These are phyloP conservation scores for Drosophila tristis DNA, from an alignment of 1,140 invertebrate species.

Conservation along the genomic window DNA sequence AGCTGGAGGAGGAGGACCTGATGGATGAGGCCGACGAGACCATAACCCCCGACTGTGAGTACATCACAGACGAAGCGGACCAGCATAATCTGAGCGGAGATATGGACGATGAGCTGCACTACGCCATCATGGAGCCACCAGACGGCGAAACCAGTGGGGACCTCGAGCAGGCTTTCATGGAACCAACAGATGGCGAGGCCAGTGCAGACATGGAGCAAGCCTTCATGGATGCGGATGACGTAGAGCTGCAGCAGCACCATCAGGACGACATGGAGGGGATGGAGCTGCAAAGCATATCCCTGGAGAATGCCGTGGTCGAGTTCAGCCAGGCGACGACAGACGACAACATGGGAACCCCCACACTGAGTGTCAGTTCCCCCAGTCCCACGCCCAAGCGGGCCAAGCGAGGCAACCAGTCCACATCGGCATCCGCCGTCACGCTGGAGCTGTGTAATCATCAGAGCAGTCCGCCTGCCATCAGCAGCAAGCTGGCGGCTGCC, in stretches of 20 bases:
- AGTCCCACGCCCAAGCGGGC: conserved; percentile 64
- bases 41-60: conserved; percentile 67
- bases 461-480: conserved; percentile 51
- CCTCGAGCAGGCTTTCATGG: conserved; percentile 69
- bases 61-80: conserved; percentile 67
- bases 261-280: conserved; percentile 41
- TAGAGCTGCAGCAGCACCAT: conserved; percentile 36
- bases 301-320: conserved; percentile 69
- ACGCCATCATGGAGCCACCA: conserved; percentile 69
- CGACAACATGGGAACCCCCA: conserved; percentile 36
- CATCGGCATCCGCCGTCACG: conserved; percentile 17
- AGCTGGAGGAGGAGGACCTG: conserved; percentile 77
- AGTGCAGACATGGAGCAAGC: conserved; percentile 60
- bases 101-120: conserved; percentile 71
- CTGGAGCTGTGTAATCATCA: conserved; percentile 67
- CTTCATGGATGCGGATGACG: conserved; percentile 13
- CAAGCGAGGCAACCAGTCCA: conserved; percentile 40
- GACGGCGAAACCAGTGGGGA: conserved; percentile 69
- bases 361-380: conserved; percentile 41
- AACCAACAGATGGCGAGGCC: conserved; percentile 62
- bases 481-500: conserved; percentile 64
- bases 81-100: conserved; percentile 55
- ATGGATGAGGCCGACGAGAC: conserved; percentile 71
- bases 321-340: conserved; percentile 55
- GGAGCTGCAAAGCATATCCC: conserved; percentile 59